Percentiles rank a stretch among this genome's conserved stretches.
These are phyloP conservation scores for Romanogobio albipinnatus DNA, from an alignment of 2,113 vertebrate species.

Conservation along the genomic window DNA sequence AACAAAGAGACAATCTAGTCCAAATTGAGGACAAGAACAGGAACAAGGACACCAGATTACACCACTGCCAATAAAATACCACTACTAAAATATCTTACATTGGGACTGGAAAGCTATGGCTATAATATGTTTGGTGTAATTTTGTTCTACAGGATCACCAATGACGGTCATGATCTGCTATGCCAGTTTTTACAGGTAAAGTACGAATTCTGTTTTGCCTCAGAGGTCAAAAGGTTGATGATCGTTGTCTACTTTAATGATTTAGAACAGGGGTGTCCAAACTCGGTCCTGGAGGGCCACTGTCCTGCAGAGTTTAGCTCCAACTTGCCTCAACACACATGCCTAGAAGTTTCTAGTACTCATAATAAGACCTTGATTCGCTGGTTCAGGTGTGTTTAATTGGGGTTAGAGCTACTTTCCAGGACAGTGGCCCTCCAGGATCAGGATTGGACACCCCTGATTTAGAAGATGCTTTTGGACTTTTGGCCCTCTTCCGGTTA, in stretches of 20 bases:
- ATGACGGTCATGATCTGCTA: constrained; percentile 84
- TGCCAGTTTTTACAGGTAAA: constrained; percentile 85
- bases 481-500: too few relatives aligned
- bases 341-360: too few relatives aligned
- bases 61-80: too few relatives aligned
- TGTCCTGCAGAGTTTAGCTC: too few relatives aligned
- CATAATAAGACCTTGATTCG: too few relatives aligned
- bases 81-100: not conserved
- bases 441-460: too few relatives aligned
- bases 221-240: not conserved
- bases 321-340: too few relatives aligned
- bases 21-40: not conserved
- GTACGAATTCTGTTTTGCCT: not conserved
- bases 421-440: too few relatives aligned
- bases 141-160: constrained; percentile 82
- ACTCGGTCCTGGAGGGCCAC: too few relatives aligned
- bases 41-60: not conserved
- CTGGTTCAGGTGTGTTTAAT: too few relatives aligned
- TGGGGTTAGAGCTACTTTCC: too few relatives aligned
- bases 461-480: not conserved
- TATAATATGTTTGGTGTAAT: constrained; percentile 9
- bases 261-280: not conserved
- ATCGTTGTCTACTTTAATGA: not conserved
- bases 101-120: not conserved
- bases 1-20: not conserved